Evolutionary conservation across 2,888 invertebrate genomes (phyloP).

Genomic region (Clepsis dumicolana): DNA sequence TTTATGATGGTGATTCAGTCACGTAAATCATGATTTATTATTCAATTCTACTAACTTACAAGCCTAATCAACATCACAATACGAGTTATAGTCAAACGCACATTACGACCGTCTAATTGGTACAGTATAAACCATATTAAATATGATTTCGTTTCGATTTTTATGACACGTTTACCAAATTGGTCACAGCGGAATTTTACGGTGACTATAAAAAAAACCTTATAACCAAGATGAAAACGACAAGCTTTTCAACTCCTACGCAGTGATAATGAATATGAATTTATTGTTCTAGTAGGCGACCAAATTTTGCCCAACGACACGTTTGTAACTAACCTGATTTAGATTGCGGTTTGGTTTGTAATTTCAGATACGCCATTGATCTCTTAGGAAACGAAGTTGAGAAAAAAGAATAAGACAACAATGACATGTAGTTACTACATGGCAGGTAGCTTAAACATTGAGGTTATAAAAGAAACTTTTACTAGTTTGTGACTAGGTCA

Average conservation of each 20-base stretch:
- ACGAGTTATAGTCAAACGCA: constrained; percentile 5
- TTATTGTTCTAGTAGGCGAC: constrained; percentile 18
- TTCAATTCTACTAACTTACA: neutral
- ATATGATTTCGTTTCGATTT: constrained; percentile 2
- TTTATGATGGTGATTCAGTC: neutral
- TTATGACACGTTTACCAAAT: constrained; percentile 24
- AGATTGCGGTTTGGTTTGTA: constrained; percentile 41
- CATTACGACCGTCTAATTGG: constrained; percentile 15
- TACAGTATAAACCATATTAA: constrained; percentile 1
- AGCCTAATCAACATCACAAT: constrained; percentile 12
- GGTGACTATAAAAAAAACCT: constrained; percentile 8
- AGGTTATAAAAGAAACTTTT: too few species aligned
- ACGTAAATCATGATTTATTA: constrained; percentile 18
- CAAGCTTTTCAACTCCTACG: constrained; percentile 32
- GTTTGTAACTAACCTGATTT: constrained; percentile 30
- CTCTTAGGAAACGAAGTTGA: constrained; percentile 2
- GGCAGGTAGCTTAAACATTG: too few species aligned
- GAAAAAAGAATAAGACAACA: neutral
- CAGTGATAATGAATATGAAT: constrained; percentile 17
- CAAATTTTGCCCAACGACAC: constrained; percentile 7
- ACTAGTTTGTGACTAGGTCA: too few species aligned
- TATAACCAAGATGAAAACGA: constrained; percentile 16
- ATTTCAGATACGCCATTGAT: constrained; percentile 29
- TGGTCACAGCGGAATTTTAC: constrained; percentile 4
- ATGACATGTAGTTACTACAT: neutral